Evolutionary conservation across 2,888 invertebrate species (phyloP).

Genomic region (Bembecia ichneumoniformis): DNA sequence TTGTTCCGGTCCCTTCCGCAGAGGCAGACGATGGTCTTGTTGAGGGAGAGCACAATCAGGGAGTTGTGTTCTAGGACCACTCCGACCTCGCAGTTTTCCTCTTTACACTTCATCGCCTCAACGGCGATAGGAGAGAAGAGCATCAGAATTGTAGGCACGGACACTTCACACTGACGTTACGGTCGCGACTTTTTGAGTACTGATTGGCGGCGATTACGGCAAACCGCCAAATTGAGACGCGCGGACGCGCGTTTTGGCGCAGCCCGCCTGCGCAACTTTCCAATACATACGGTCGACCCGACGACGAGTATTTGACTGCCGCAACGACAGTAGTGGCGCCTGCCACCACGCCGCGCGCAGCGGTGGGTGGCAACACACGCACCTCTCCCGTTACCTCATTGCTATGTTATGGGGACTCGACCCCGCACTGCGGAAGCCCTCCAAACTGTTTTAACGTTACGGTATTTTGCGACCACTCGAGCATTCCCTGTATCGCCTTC

Average conservation of each 20-base stretch:
- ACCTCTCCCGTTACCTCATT: slow-evolving; percentile 70
- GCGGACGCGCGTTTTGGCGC: slow-evolving; percentile 53
- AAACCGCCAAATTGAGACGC: slow-evolving; percentile 42
- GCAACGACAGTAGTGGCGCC: slow-evolving; percentile 24
- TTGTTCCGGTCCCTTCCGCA: slow-evolving; percentile 63
- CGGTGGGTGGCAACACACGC: slow-evolving; percentile 64
- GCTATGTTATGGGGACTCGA: slow-evolving; percentile 62
- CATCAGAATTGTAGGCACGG: slow-evolving; percentile 38
- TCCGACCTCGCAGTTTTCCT: slow-evolving; percentile 71
- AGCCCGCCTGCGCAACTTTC: slow-evolving; percentile 48
- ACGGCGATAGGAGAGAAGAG: slow-evolving; percentile 69
- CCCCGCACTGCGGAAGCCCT: slow-evolving; percentile 56
- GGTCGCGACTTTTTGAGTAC: slow-evolving; percentile 20
- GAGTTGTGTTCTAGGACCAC: slow-evolving; percentile 68
- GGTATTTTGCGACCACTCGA: slow-evolving; percentile 26
- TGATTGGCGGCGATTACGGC: slow-evolving; percentile 22
- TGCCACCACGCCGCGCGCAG: slow-evolving; percentile 53
- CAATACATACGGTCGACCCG: slow-evolving; percentile 52
- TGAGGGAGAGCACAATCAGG: slow-evolving; percentile 63
- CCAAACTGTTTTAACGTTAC: slow-evolving; percentile 26
- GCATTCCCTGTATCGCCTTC: slow-evolving; percentile 8
- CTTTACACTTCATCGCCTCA: slow-evolving; percentile 73
- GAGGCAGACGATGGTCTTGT: slow-evolving; percentile 69
- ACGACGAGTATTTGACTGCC: slow-evolving; percentile 59
- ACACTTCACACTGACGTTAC: slow-evolving; percentile 41